Conservation (phyloP, 2,888 invertebrate genomes). For the Callyntrura sp. region DNA sequence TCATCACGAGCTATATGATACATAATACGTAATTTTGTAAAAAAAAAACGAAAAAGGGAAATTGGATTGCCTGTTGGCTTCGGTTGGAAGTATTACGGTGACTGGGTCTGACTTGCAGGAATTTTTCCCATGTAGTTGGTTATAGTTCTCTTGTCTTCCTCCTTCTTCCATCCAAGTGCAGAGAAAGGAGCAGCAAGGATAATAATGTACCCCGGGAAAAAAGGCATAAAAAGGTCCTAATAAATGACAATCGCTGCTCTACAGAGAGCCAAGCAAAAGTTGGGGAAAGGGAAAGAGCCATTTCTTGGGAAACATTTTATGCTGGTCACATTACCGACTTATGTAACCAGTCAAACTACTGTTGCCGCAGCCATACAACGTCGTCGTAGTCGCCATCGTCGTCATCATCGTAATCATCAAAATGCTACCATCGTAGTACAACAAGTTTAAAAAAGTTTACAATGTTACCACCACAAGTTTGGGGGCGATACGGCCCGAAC, state of each 20-base stretch:
- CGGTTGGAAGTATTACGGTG: constrained; percentile 13
- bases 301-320: constrained; percentile 55
- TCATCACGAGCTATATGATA: background rate
- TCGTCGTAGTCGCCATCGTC: background rate
- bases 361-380: background rate
- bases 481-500: background rate
- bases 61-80: constrained; percentile 57
- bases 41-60: constrained; percentile 17
- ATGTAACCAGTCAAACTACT: constrained; percentile 57
- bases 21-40: background rate
- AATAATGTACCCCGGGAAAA: constrained; percentile 11
- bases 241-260: constrained; percentile 70
- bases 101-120: background rate
- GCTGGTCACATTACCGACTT: constrained; percentile 74
- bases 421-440: constrained; percentile 46
- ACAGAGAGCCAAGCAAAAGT: constrained; percentile 59
- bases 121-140: background rate
- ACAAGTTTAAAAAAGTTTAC: constrained; percentile 64
- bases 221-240: constrained; percentile 63
- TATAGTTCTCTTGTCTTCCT: too few species aligned
- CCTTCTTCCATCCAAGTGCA: background rate
- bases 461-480: constrained; percentile 23
- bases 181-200: background rate
- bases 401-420: constrained; percentile 35
- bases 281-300: constrained; percentile 43